Conservation (phyloP, 2,888 invertebrate genomes). For the Lepetodrilus schrolli region DNA sequence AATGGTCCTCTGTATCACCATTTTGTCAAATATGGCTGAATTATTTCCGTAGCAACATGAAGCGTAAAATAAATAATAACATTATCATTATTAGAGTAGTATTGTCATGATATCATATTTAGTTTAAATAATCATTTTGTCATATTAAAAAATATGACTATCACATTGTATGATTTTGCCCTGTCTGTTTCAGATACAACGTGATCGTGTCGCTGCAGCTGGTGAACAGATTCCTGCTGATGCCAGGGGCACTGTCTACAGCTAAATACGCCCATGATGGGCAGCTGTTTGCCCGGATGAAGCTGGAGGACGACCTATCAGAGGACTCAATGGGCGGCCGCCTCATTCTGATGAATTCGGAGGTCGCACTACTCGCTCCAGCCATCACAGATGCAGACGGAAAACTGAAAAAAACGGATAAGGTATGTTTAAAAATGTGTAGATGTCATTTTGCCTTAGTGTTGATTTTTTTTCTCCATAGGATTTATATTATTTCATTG, state of each 20-base stretch:
- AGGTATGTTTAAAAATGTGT: slow-evolving; percentile 49
- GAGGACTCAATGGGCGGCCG: slow-evolving; percentile 89
- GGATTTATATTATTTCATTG: too few relatives aligned
- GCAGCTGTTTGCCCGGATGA: slow-evolving; percentile 85
- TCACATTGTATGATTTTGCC: too few relatives aligned
- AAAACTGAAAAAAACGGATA: slow-evolving; percentile 42
- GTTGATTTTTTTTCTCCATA: too few relatives aligned
- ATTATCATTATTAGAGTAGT: neutral
- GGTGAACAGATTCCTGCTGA: slow-evolving; percentile 82
- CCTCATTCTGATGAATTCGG: slow-evolving; percentile 85
- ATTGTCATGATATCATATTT: neutral
- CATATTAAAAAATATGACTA: too few relatives aligned
- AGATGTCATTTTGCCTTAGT: too few relatives aligned
- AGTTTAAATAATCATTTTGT: neutral
- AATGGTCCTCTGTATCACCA: too few relatives aligned
- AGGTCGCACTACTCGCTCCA: slow-evolving; percentile 80
- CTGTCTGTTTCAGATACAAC: slow-evolving; percentile 79
- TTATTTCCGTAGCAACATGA: too few relatives aligned
- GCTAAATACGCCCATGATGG: slow-evolving; percentile 86
- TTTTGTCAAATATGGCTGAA: too few relatives aligned
- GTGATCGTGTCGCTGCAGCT: slow-evolving; percentile 81
- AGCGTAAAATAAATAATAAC: neutral
- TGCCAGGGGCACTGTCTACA: slow-evolving; percentile 79
- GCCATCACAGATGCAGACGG: slow-evolving; percentile 37
- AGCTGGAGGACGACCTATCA: slow-evolving; percentile 83